Conservation (phyloP, 2,113 vertebrate species). For the Caracal caracal region DNA sequence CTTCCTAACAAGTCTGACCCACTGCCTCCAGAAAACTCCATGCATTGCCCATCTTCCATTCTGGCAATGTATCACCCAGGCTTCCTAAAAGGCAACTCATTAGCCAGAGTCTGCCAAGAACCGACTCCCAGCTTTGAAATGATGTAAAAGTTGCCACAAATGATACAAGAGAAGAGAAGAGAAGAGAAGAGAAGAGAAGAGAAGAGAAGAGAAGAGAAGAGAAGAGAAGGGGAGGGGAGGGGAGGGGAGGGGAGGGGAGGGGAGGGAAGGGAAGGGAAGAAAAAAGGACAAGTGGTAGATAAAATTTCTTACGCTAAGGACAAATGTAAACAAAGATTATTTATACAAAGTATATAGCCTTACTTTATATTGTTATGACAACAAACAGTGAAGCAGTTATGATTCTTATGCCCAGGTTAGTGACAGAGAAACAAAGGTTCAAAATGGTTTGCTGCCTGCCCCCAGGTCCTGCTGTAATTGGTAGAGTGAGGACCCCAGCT, state of each 20-base stretch:
- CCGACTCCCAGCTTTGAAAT: not conserved
- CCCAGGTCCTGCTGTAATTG: not conserved
- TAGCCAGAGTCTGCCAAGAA: not conserved
- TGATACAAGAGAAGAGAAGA: not conserved
- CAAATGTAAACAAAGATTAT: not conserved
- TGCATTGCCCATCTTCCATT: not conserved
- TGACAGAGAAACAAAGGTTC: not conserved
- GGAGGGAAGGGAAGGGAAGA: too few species aligned
- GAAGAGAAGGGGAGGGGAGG: fast-evolving
- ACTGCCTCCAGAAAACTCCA: not conserved
- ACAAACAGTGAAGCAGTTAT: not conserved
- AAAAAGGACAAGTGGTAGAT: not conserved
- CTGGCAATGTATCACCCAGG: not conserved
- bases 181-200: not conserved
- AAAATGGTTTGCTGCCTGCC: not conserved
- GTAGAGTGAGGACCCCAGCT: not conserved
- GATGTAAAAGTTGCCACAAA: not conserved
- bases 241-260: too few species aligned
- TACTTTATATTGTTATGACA: not conserved
- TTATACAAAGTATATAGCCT: not conserved
- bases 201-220: too few species aligned
- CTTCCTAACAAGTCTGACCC: not conserved
- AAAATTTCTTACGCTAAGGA: not conserved
- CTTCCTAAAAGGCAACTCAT: not conserved
- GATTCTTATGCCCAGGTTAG: not conserved